Percentiles rank a stretch among this genome's conserved stretches.
phyloP scores from a whole-genome alignment of 2,797 vertebrate genomes.

The Phalloptychus januarius region DNA sequence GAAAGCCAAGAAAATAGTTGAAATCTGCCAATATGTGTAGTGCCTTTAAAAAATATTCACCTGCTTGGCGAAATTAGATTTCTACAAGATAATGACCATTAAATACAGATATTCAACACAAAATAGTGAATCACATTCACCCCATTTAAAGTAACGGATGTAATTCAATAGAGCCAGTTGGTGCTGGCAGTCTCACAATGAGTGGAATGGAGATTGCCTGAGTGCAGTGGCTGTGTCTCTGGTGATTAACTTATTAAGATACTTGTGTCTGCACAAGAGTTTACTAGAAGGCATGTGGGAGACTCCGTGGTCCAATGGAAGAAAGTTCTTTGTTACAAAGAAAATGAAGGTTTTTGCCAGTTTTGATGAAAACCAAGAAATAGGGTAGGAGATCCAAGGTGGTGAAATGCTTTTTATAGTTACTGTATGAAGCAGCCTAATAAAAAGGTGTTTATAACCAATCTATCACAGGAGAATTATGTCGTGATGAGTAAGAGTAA shows the following conservation, averaged over 20 bases:
- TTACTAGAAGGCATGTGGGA: too few relatives aligned
- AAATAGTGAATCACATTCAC: not conserved
- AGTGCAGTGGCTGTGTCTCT: not conserved
- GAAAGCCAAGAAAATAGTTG: not conserved
- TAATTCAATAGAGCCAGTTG: not conserved
- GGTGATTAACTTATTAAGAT: not conserved
- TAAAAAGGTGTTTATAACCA: not conserved
- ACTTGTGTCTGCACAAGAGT: not conserved
- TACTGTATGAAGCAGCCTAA: not conserved
- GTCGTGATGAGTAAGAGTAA: not conserved
- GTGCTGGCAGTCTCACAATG: not conserved
- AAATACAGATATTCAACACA: not conserved
- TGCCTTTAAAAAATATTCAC: not conserved
- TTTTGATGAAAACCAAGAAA: not conserved
- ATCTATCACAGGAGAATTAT: not conserved
- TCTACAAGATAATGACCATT: not conserved
- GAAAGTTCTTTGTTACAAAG: too few relatives aligned
- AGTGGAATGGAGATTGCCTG: not conserved
- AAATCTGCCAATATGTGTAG: not conserved
- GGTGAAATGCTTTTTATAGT: too few relatives aligned
- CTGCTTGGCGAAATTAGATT: not conserved
- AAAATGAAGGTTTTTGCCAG: too few relatives aligned
- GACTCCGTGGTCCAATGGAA: too few relatives aligned
- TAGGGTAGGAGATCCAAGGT: too few relatives aligned
- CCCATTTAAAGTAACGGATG: not conserved